These are phyloP conservation scores for Melinopterus prodromus DNA, from an alignment of 2,888 invertebrate genomes.

Conservation along the genomic window DNA sequence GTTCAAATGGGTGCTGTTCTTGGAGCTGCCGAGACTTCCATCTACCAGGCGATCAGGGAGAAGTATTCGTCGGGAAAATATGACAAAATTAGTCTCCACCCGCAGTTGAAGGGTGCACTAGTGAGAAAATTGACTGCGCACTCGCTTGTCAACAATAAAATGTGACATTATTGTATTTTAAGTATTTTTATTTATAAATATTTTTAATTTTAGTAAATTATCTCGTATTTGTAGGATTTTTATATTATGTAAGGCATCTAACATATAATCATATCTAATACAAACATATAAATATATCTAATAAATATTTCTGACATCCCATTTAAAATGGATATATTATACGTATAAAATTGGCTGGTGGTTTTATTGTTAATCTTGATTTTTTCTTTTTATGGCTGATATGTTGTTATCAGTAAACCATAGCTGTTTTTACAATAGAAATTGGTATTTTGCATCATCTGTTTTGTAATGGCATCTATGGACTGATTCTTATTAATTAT, in stretches of 20 bases:
- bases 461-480: too few species aligned
- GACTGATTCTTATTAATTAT: too few species aligned
- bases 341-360: too few species aligned
- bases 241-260: not conserved
- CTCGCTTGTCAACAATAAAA: not conserved
- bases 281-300: too few species aligned
- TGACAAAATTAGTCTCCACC: conserved; percentile 71
- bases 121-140: conserved; percentile 47
- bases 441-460: too few species aligned
- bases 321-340: too few species aligned
- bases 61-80: conserved; percentile 71
- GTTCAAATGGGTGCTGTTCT: conserved; percentile 61
- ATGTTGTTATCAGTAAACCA: too few species aligned
- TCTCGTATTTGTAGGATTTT: not conserved
- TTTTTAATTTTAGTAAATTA: not conserved
- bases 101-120: conserved; percentile 66
- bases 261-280: too few species aligned
- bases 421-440: too few species aligned
- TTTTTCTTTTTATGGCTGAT: too few species aligned
- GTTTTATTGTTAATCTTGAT: too few species aligned
- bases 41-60: conserved; percentile 73
- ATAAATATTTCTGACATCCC: too few species aligned
- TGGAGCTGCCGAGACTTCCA: conserved; percentile 72
- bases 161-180: not conserved
- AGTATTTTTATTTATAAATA: conserved; percentile 7